Base-by-base conservation (phyloP, 2,888 invertebrate species). In the Drosophila neonasuta region DNA sequence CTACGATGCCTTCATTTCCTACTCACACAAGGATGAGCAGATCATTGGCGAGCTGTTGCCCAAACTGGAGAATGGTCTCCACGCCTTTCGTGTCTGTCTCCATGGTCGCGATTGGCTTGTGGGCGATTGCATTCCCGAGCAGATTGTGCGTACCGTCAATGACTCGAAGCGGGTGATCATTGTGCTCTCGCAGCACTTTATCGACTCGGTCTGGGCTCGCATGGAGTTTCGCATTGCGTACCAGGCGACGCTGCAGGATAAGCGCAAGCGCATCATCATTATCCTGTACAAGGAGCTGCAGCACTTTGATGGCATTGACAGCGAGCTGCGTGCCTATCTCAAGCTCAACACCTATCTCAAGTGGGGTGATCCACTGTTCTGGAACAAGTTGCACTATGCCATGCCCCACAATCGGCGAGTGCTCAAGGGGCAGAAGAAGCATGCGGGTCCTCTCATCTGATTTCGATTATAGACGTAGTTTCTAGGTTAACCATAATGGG, bases 1-100 rank as follows among this genome's bases (percentile, higher is more conserved):
- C 34, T 95, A 93, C 88, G 95, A 96, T 89, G 96, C 95, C 2
- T 96, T 96, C 89, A 92, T 96, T 69, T 95, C 96, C 77, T 96
- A 94, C 89, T 94, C 95, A 6, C 94, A 95, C 88, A 92, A 93
- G 86, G 96, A 96, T 88, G 94, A 94, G 82, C 93, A 93, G 1
- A 94, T 94, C 79, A 93, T 95, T n/a, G 90, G 92, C 0, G 92
- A 93, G 73, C 89, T 96, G 57, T 91, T 94, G 41, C 92, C 94
- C 1, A 92, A 92, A 54, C 90, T 96, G 63, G 95, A 95, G 89
- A 90, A 87, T 59, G 93, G 93, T 2, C 92, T 92, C 1, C 91
- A 92, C 52, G 92, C 93, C 0, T 95, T 93, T 87, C 94, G 94
- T 74, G 89, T 95, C 6, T 95, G 95, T 86, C 89, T 95, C 32